phyloP scores from a whole-genome alignment of 2,888 invertebrate species.

The Diaperis boleti region DNA sequence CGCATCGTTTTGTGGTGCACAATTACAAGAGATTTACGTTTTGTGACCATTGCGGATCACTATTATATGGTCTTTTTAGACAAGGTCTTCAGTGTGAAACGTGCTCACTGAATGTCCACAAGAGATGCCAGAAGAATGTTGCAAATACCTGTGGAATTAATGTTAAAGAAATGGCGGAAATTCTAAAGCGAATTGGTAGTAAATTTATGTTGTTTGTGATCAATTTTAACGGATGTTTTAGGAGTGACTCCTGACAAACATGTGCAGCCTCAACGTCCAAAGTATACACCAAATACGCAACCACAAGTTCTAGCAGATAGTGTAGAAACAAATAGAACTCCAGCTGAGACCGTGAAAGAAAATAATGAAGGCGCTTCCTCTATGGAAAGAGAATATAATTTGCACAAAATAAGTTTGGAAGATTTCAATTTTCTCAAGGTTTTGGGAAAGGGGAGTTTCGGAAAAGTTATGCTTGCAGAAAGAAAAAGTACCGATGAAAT shows the following conservation, averaged over 20 bases:
- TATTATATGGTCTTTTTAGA: constrained; percentile 94
- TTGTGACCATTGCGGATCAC: constrained; percentile 99
- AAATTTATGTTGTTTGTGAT: constrained; percentile 41
- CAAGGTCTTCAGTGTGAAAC: constrained; percentile 97
- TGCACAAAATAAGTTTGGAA: constrained; percentile 76
- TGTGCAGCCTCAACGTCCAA: constrained; percentile 69
- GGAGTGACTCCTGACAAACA: constrained; percentile 86
- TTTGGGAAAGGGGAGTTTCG: constrained; percentile 98
- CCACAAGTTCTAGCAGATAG: too few species aligned
- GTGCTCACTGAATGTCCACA: constrained; percentile 98
- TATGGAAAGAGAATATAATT: constrained; percentile 12
- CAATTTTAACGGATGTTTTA: constrained; percentile 40
- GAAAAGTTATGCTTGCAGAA: constrained; percentile 98
- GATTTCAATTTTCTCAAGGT: constrained; percentile 99
- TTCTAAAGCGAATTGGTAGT: constrained; percentile 87
- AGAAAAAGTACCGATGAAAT: constrained; percentile 93
- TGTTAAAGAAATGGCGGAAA: constrained; percentile 95
- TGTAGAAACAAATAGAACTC: too few species aligned
- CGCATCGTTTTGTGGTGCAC: constrained; percentile 96
- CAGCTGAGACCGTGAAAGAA: constrained; percentile 57
- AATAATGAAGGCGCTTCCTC: constrained; percentile 40
- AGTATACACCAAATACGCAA: constrained; percentile 69
- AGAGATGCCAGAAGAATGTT: constrained; percentile 98
- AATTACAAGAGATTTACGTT: constrained; percentile 98
- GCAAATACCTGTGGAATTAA: constrained; percentile 99